Percentiles rank a stretch among this genome's conserved stretches.
phyloP scores from a whole-genome alignment of 2,888 invertebrate genomes.

The Arctia plantaginis region DNA sequence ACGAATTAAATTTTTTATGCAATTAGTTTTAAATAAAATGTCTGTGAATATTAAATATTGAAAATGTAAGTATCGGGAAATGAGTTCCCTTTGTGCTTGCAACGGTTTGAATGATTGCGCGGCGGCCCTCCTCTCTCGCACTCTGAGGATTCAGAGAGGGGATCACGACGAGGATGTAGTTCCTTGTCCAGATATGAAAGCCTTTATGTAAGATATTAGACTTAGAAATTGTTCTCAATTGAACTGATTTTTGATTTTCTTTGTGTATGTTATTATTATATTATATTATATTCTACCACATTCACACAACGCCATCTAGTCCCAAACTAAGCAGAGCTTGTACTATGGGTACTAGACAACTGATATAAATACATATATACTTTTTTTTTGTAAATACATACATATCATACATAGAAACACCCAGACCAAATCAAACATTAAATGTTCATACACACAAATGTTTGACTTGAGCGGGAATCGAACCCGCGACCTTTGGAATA shows the following conservation, averaged over 20 bases:
- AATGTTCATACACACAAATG: no score
- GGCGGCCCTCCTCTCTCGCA: not conserved
- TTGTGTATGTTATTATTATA: no score
- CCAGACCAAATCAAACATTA: no score
- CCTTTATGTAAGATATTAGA: not conserved
- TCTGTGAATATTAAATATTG: not conserved
- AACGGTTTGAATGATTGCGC: not conserved
- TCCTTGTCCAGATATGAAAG: not conserved
- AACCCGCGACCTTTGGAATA: no score
- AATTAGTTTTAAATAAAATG: not conserved
- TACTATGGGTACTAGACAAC: no score
- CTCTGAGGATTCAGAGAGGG: not conserved
- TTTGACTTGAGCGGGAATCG: no score
- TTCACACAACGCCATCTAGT: no score
- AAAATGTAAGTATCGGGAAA: not conserved
- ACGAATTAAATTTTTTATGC: not conserved
- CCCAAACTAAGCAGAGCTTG: no score
- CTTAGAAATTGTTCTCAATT: not conserved
- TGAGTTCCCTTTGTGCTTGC: not conserved
- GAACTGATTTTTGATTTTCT: not conserved
- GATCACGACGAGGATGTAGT: not conserved
- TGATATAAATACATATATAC: no score
- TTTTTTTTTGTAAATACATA: no score
- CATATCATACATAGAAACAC: no score
- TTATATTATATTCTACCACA: no score